Conservation (phyloP, 1,140 invertebrate genomes). For the Bombyx mandarina region DNA sequence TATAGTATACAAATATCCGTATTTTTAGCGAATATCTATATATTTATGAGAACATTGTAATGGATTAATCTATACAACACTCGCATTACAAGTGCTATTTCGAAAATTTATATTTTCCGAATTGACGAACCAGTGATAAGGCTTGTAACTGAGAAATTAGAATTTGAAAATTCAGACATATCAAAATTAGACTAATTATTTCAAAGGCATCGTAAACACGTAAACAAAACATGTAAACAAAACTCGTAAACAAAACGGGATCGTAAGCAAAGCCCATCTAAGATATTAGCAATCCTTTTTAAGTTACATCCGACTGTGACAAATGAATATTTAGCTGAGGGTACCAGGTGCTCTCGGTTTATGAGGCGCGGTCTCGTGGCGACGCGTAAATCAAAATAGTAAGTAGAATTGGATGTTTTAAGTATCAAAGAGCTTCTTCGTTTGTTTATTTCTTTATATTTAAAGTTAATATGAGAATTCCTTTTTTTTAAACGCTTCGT, state of each 20-base stretch:
- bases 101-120: too few relatives aligned
- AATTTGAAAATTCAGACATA: too few relatives aligned
- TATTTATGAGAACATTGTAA: too few relatives aligned
- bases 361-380: constrained; percentile 20
- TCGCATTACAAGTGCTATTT: too few relatives aligned
- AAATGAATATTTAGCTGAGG: constrained; percentile 60
- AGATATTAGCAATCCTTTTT: constrained; percentile 64
- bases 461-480: too few relatives aligned
- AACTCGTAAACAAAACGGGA: constrained; percentile 42
- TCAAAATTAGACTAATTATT: too few relatives aligned
- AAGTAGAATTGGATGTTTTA: constrained; percentile 13
- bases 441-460: too few relatives aligned
- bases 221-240: constrained; percentile 2
- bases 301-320: constrained; percentile 53
- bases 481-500: background rate
- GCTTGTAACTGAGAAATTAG: too few relatives aligned
- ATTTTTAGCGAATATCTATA: too few relatives aligned
- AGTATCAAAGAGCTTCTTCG: background rate
- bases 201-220: background rate
- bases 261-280: constrained; percentile 44
- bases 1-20: too few relatives aligned
- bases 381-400: constrained; percentile 48
- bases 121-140: too few relatives aligned
- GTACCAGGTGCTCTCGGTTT: constrained; percentile 41
- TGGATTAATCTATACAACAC: too few relatives aligned